Conservation (phyloP, 2,797 vertebrate species). For the Sebastes nivosus region DNA sequence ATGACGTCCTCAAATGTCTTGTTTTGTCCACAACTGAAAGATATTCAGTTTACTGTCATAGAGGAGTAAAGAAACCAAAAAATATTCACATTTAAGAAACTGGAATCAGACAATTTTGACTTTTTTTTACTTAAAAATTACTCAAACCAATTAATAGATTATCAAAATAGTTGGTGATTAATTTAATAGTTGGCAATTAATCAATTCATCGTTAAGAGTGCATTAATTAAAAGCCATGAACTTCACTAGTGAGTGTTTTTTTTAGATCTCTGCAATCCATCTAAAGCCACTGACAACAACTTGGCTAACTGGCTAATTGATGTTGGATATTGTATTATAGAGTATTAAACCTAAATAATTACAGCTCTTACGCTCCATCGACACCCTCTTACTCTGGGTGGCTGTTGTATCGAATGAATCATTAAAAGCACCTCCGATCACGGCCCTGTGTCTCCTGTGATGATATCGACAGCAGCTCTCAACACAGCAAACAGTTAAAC, state of each 20-base stretch:
- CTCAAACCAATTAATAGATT: no score
- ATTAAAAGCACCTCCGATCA: constrained; percentile 13
- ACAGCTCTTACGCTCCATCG: neutral
- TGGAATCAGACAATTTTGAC: no score
- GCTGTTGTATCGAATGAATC: neutral
- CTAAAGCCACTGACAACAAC: neutral
- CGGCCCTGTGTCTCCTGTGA: constrained; percentile 2
- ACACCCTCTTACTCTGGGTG: neutral
- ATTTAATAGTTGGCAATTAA: no score
- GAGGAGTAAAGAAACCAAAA: no score
- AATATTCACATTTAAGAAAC: no score
- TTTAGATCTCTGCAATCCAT: neutral
- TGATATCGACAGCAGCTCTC: constrained; percentile 42
- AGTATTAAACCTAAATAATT: neutral
- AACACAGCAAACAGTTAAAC: constrained; percentile 24
- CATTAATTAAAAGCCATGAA: neutral
- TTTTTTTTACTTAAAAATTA: no score
- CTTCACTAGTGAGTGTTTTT: neutral
- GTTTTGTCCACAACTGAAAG: no score
- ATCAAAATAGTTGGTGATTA: no score
- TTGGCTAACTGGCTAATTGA: neutral
- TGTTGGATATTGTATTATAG: neutral
- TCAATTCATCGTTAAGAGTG: no score
- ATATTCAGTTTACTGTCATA: no score
- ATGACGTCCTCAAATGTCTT: no score